Percentiles rank a stretch among this genome's conserved stretches.
phyloP scores from a whole-genome alignment of 2,797 vertebrate species.

The Sylvia borin region DNA sequence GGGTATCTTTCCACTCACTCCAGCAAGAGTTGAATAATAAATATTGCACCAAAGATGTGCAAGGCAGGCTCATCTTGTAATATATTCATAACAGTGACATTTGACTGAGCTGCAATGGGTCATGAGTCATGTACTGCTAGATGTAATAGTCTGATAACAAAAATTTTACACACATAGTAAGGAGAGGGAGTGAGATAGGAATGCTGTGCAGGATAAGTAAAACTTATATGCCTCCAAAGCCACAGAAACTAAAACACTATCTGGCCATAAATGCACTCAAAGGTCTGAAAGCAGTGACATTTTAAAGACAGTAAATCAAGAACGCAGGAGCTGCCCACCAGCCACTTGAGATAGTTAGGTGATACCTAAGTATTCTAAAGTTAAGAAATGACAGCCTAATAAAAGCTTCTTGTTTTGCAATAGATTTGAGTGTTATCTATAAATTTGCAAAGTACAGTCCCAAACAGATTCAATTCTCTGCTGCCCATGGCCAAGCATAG shows the following conservation, averaged over 20 bases:
- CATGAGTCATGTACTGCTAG: neutral
- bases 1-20: neutral
- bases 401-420: neutral
- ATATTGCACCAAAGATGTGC: neutral
- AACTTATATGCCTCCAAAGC: neutral
- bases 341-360: neutral
- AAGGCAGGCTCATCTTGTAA: neutral
- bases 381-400: neutral
- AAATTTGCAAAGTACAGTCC: neutral
- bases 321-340: neutral
- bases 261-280: neutral
- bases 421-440: neutral
- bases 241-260: neutral
- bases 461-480: neutral
- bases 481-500: neutral
- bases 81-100: constrained; percentile 25
- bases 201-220: neutral
- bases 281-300: neutral
- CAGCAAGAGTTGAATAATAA: constrained; percentile 1
- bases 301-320: neutral
- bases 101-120: neutral
- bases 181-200: neutral
- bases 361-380: neutral
- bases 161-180: neutral
- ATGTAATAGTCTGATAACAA: neutral